A percentile compares a stretch with the other conserved stretches of the same genome.
phyloP scores from a whole-genome alignment of 2,797 vertebrate genomes.

The Danionella dracula region DNA sequence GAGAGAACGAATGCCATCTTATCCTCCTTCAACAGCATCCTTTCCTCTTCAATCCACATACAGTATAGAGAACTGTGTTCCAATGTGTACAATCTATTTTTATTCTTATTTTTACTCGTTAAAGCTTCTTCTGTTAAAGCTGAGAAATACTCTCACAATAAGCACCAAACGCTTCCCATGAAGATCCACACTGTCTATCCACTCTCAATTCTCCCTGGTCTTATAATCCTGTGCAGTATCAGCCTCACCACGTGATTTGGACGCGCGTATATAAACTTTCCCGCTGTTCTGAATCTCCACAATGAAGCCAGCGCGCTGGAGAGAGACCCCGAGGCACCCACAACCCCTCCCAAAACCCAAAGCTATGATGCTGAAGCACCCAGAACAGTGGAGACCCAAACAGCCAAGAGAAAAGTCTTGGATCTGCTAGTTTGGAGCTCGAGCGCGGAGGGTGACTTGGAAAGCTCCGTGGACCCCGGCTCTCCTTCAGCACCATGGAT shows the following conservation, averaged over 20 bases:
- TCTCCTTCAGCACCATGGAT: conserved; percentile 42
- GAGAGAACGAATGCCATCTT: no score
- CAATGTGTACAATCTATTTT: no score
- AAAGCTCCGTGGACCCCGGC: conserved; percentile 3
- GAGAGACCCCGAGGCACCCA: conserved; percentile 52
- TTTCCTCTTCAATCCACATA: no score
- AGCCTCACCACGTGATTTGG: conserved; percentile 65
- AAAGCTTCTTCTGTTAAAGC: no score
- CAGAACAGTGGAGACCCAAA: conserved; percentile 43
- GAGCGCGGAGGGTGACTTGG: conserved; percentile 37
- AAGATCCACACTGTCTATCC: no score
- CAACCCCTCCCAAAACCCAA: conserved; percentile 50
- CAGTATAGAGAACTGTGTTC: no score
- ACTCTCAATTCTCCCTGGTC: conserved; percentile 2
- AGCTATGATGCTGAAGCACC: conserved; percentile 50
- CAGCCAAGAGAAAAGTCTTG: conserved; percentile 22
- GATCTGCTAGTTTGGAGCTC: conserved; percentile 33
- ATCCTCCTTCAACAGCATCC: no score
- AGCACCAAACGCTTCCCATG: no score
- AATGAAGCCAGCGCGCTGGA: conserved; percentile 66
- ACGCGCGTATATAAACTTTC: conserved; percentile 72
- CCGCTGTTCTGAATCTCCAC: conserved; percentile 54
- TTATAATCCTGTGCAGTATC: conserved; percentile 47
- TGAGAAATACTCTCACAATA: no score
- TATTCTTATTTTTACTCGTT: no score